Evolutionary conservation across 2,888 invertebrate genomes (phyloP), one percentile per base, ranked within the genome.

Genomic region (Andrena dorsata): DNA sequence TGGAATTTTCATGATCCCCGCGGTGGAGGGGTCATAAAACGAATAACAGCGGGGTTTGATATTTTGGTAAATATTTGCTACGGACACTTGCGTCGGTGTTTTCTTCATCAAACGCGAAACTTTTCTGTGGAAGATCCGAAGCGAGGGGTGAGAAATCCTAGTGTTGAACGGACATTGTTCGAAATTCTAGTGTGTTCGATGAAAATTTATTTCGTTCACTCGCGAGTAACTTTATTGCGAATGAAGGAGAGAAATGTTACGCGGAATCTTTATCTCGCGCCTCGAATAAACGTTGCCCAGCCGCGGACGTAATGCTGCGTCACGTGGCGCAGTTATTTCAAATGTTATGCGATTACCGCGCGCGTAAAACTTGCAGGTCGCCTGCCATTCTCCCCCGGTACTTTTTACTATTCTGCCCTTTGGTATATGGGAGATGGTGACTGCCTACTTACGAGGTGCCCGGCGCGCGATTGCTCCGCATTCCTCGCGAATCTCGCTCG

Each of bases 401-500:
- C 20, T 47, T 75, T 68, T 76, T 68, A 49, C 16, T 10, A 23
- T 23, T 32, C 26, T 0, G 20, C 60, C 8, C 8, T 76, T 69
- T 51, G 49, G 28, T 68, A 53, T 20, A 41, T 10, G 47, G 32
- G 10, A 53, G 20, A 23, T n/a, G 41, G 41, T 49, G 51, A 66
- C 60, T 70, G 60, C 30, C 69, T 82, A 80, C 72, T 79, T 80
- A 72, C 79, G 28, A 79, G 66, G 61, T 61, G 63, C 47, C 53
- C 47, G 72, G 61, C 72, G 66, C 71, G 79, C 80, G 72, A 80
- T 79, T 82, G 64, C 63, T 58, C 79, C 32, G 49, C 81, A 82
- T 80, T 81, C 70, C 70, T 28, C 61, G 56, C 35, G 71, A 81
- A 75, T 80, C 71, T 76, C 65, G 23, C 8, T 49, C 56, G 23